Percentiles rank a stretch among this genome's conserved stretches.
Evolutionary conservation across 2,113 vertebrate species (phyloP).

Genomic region (Pholis gunnellus): DNA sequence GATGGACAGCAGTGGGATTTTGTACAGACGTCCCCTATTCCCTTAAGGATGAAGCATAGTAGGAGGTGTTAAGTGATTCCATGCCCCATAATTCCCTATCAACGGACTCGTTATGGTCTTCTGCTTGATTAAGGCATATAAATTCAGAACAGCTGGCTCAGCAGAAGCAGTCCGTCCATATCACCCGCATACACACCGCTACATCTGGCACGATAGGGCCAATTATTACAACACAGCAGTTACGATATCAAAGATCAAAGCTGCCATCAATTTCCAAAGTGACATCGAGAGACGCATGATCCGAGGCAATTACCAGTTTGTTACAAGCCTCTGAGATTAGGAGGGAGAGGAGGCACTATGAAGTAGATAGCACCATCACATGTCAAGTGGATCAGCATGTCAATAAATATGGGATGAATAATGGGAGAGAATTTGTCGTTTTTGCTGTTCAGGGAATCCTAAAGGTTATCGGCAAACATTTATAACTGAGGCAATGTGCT

Average conservation of each 20-base stretch:
- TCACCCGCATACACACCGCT: constrained; percentile 13
- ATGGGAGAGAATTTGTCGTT: constrained; percentile 83
- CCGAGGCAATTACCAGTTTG: constrained; percentile 57
- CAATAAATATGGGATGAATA: constrained; percentile 75
- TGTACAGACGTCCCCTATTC: not conserved
- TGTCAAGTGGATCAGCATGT: constrained; percentile 71
- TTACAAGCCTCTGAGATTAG: constrained; percentile 58
- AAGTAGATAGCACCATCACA: constrained; percentile 53
- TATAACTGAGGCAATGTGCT: constrained; percentile 82
- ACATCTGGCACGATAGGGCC: constrained; percentile 38
- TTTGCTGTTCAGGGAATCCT: constrained; percentile 85
- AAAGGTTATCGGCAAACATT: constrained; percentile 94
- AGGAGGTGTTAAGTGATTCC: constrained; percentile 14
- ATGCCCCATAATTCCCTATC: constrained; percentile 25
- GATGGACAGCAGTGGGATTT: not conserved
- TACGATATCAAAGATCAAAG: constrained; percentile 73
- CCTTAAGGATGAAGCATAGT: not conserved
- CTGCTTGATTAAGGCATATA: constrained; percentile 32
- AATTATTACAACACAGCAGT: constrained; percentile 58
- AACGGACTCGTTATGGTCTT: not conserved
- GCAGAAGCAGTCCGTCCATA: constrained; percentile 30
- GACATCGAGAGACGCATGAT: constrained; percentile 53
- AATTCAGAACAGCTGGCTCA: constrained; percentile 44
- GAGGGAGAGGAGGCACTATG: constrained; percentile 19
- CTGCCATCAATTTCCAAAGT: constrained; percentile 60